Evolutionary conservation across 2,797 vertebrate species (phyloP).

Genomic region (Notolabrus celidotus): DNA sequence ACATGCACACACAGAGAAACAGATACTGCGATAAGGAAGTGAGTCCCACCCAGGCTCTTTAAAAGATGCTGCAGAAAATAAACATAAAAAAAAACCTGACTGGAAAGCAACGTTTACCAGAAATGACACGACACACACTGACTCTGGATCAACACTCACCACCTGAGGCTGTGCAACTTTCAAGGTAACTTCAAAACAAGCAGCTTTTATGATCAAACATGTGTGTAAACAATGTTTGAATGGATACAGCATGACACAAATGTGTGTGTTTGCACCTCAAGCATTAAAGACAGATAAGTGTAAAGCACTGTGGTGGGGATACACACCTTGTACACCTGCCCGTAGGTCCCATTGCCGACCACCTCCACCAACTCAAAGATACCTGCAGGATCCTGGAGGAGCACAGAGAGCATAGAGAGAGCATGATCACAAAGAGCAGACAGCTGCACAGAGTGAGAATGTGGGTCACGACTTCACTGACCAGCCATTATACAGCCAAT

Average conservation of each 20-base stretch:
- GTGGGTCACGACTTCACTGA: neutral
- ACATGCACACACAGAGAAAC: slow-evolving; percentile 40
- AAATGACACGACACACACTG: slow-evolving; percentile 16
- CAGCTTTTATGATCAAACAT: neutral
- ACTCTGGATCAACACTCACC: neutral
- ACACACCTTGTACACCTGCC: slow-evolving; percentile 93
- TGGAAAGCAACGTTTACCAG: slow-evolving; percentile 37
- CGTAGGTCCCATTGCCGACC: slow-evolving; percentile 93
- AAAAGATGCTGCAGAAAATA: slow-evolving; percentile 60
- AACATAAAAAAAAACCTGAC: too few species aligned
- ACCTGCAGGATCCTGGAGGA: slow-evolving; percentile 88
- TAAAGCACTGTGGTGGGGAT: neutral
- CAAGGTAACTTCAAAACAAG: neutral
- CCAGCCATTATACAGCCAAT: neutral
- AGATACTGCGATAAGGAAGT: slow-evolving; percentile 75
- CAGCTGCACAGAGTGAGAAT: too few species aligned
- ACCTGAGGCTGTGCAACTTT: neutral
- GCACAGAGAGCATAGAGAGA: neutral
- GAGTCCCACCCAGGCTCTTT: slow-evolving; percentile 70
- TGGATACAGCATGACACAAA: neutral
- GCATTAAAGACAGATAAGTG: neutral
- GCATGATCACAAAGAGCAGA: too few species aligned
- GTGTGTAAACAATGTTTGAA: neutral
- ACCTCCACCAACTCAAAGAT: slow-evolving; percentile 94
- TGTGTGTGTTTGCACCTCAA: neutral